These are phyloP conservation scores for Acrobasis consociella DNA, from an alignment of 2,888 invertebrate genomes.

Conservation along the genomic window DNA sequence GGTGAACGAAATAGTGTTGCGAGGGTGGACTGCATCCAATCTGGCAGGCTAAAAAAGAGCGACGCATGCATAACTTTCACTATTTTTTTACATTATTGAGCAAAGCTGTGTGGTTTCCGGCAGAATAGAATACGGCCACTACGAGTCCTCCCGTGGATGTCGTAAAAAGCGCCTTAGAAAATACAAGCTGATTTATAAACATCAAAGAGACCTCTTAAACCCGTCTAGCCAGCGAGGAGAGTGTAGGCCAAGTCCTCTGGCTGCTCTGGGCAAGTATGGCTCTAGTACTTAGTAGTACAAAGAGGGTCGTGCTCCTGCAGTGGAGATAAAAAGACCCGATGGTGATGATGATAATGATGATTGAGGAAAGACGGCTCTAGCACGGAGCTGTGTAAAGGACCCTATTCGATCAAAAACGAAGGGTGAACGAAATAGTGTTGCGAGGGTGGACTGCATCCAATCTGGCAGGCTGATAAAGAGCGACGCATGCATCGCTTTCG, in stretches of 20 bases:
- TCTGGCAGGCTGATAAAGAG: conserved; percentile 64
- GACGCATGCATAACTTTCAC: conserved; percentile 64
- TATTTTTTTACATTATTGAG: conserved; percentile 26
- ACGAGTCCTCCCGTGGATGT: too few species aligned
- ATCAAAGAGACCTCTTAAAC: too few species aligned
- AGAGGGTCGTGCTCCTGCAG: too few species aligned
- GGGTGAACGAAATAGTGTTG: conserved; percentile 53
- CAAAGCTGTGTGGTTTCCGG: conserved; percentile 68
- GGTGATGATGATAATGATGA: too few species aligned
- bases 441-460: conserved; percentile 66
- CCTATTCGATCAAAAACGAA: conserved; percentile 26
- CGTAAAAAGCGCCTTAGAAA: too few species aligned
- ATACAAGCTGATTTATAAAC: too few species aligned
- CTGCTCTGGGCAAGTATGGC: too few species aligned
- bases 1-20: conserved; percentile 46
- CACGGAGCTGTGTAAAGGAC: conserved; percentile 28
- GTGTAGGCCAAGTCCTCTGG: too few species aligned
- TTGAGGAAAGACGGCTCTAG: background rate
- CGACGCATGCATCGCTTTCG: conserved; percentile 67
- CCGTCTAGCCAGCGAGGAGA: too few species aligned
- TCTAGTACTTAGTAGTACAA: too few species aligned
- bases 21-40: conserved; percentile 67
- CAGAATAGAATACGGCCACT: too few species aligned
- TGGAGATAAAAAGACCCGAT: too few species aligned
- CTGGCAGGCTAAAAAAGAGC: conserved; percentile 62